These are phyloP conservation scores for Rhinogobius similis DNA, from an alignment of 2,113 vertebrate species.

Conservation along the genomic window DNA sequence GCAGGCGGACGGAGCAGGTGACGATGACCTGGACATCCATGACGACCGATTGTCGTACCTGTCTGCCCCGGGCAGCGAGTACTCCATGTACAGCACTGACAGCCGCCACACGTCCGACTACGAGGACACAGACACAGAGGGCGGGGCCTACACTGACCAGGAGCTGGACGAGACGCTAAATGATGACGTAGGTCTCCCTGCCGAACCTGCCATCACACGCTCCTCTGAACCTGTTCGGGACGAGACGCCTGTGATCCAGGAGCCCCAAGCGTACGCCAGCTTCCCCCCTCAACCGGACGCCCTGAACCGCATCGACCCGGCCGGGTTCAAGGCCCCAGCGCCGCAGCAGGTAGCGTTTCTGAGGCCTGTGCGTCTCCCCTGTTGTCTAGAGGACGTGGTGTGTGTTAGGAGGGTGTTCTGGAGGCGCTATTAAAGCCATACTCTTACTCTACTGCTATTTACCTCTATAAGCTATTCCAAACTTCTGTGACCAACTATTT, in stretches of 20 bases:
- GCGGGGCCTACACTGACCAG: slow-evolving; percentile 98
- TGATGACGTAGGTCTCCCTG: slow-evolving; percentile 90
- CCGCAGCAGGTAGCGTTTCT: slow-evolving; percentile 91
- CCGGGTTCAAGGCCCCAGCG: slow-evolving; percentile 87
- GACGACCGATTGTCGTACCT: slow-evolving; percentile 98
- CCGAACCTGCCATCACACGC: slow-evolving; percentile 94
- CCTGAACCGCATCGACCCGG: slow-evolving; percentile 89
- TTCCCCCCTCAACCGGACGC: slow-evolving; percentile 84
- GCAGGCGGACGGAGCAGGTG: slow-evolving; percentile 93
- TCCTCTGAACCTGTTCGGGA: slow-evolving; percentile 97
- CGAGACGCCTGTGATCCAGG: slow-evolving; percentile 89
- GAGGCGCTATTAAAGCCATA: slow-evolving; percentile 71
- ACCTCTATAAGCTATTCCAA: slow-evolving; percentile 49
- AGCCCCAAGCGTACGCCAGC: slow-evolving; percentile 82
- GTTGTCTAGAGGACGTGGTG: slow-evolving; percentile 80
- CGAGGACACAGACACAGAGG: slow-evolving; percentile 99
- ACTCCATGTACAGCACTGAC: slow-evolving; percentile 99
- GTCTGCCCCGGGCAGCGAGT: slow-evolving; percentile 97
- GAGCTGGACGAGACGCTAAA: slow-evolving; percentile 98
- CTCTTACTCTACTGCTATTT: slow-evolving; percentile 42
- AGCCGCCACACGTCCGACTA: slow-evolving; percentile 99
- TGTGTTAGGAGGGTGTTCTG: slow-evolving; percentile 79
- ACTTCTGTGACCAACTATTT: slow-evolving; percentile 65
- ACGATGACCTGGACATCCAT: slow-evolving; percentile 97
- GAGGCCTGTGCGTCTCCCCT: slow-evolving; percentile 75